Percentiles rank a stretch among this genome's conserved stretches.
Conservation (phyloP, 2,888 invertebrate genomes). For the Tethea ocularis region DNA sequence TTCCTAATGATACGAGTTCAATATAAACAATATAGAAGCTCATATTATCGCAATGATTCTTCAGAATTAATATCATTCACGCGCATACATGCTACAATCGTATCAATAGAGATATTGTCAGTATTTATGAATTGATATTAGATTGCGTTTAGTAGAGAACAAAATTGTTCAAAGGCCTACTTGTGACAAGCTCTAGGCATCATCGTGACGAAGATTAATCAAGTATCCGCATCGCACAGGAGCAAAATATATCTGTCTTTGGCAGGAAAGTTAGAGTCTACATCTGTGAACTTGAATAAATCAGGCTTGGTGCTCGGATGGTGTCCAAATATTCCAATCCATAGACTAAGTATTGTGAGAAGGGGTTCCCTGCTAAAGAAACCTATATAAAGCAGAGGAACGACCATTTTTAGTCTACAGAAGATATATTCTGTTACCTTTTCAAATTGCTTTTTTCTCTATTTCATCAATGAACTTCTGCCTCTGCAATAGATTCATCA, state of each 20-base stretch:
- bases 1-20: too few species aligned
- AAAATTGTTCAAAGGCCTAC: neutral
- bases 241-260: neutral
- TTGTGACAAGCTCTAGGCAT: neutral
- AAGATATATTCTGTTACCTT: too few species aligned
- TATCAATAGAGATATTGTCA: neutral
- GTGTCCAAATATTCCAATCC: too few species aligned
- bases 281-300: too few species aligned
- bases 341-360: too few species aligned
- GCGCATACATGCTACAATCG: neutral
- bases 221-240: too few species aligned
- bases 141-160: neutral
- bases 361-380: too few species aligned
- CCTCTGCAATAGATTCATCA: neutral
- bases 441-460: too few species aligned
- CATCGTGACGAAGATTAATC: too few species aligned
- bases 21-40: neutral
- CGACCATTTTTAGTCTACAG: too few species aligned
- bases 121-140: conserved; percentile 1
- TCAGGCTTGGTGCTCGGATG: too few species aligned
- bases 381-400: too few species aligned
- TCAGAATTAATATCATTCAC: neutral
- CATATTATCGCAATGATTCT: neutral
- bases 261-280: neutral
- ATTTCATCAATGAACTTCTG: neutral